phyloP scores from a whole-genome alignment of 2,888 invertebrate species.

The Tricholauxania praeusta region DNA sequence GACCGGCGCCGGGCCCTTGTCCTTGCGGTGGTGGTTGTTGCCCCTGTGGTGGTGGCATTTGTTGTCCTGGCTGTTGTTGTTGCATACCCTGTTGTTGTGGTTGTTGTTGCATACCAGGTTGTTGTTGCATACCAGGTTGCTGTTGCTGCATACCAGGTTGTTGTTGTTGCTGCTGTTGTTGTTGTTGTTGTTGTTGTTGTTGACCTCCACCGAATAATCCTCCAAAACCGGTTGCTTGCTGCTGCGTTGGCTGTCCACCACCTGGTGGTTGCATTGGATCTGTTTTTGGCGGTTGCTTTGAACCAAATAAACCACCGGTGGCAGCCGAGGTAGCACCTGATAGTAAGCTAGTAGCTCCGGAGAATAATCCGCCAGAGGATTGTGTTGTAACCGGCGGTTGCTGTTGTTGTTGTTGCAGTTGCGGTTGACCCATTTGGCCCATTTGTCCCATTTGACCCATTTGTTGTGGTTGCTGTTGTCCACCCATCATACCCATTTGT shows the following conservation, averaged over 20 bases:
- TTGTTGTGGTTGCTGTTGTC: slow-evolving; percentile 44
- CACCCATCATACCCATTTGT: slow-evolving; percentile 54
- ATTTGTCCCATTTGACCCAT: slow-evolving; percentile 57
- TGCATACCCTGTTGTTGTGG: slow-evolving; percentile 55
- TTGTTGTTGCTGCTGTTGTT: slow-evolving; percentile 62
- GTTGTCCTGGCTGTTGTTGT: slow-evolving; percentile 56
- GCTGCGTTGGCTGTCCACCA: slow-evolving; percentile 66
- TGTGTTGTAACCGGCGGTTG: slow-evolving; percentile 65
- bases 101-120: slow-evolving; percentile 56
- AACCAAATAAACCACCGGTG: slow-evolving; percentile 68
- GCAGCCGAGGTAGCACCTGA: slow-evolving; percentile 69
- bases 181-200: slow-evolving; percentile 65
- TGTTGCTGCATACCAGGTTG: slow-evolving; percentile 58
- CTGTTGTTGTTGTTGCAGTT: slow-evolving; percentile 51
- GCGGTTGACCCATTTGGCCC: slow-evolving; percentile 46
- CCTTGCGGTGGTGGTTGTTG: slow-evolving; percentile 65
- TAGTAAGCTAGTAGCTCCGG: slow-evolving; percentile 67
- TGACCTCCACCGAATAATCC: slow-evolving; percentile 56
- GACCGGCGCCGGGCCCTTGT: slow-evolving; percentile 78
- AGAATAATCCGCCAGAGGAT: slow-evolving; percentile 66
- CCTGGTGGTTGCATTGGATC: slow-evolving; percentile 71
- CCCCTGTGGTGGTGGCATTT: slow-evolving; percentile 68
- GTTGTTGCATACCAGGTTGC: slow-evolving; percentile 64
- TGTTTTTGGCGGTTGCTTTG: slow-evolving; percentile 67
- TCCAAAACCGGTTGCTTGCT: slow-evolving; percentile 63